A percentile compares a stretch with the other conserved stretches of the same genome.
These are phyloP conservation scores for Leucophenga montana DNA, from an alignment of 2,888 invertebrate genomes.

Conservation along the genomic window DNA sequence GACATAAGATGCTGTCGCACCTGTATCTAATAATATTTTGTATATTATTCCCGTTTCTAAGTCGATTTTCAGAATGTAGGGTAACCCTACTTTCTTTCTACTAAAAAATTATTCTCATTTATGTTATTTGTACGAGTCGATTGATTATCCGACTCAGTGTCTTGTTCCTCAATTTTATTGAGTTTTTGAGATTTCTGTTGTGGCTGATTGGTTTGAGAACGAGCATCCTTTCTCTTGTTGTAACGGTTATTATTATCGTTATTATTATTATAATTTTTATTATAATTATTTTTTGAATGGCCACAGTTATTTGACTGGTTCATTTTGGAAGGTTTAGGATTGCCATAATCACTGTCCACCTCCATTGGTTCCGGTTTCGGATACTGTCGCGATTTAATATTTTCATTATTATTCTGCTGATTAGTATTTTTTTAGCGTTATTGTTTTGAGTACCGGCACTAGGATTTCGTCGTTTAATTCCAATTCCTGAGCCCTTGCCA, in stretches of 20 bases:
- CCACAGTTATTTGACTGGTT: not conserved
- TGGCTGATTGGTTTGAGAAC: not conserved
- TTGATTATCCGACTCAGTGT: no score
- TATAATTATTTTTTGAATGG: not conserved
- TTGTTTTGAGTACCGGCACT: not conserved
- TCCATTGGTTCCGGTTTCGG: conserved; percentile 7
- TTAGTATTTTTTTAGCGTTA: not conserved
- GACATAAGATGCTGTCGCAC: not conserved
- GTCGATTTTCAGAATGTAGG: conserved; percentile 13
- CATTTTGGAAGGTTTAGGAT: no score
- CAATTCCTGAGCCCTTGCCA: conserved; percentile 30
- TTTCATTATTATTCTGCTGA: not conserved
- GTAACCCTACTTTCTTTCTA: not conserved
- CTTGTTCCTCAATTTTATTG: not conserved
- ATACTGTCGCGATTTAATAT: not conserved
- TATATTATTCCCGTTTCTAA: not conserved
- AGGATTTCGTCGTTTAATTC: no score
- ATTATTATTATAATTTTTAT: not conserved
- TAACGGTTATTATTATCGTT: not conserved
- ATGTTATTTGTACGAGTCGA: not conserved
- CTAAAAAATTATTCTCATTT: conserved; percentile 12
- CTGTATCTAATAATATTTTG: conserved; percentile 6
- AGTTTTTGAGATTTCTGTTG: conserved; percentile 18
- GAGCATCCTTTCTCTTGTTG: not conserved
- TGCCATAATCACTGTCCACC: not conserved